Base-by-base conservation (phyloP, 2,113 vertebrate species). In the Neolamprologus toae region DNA sequence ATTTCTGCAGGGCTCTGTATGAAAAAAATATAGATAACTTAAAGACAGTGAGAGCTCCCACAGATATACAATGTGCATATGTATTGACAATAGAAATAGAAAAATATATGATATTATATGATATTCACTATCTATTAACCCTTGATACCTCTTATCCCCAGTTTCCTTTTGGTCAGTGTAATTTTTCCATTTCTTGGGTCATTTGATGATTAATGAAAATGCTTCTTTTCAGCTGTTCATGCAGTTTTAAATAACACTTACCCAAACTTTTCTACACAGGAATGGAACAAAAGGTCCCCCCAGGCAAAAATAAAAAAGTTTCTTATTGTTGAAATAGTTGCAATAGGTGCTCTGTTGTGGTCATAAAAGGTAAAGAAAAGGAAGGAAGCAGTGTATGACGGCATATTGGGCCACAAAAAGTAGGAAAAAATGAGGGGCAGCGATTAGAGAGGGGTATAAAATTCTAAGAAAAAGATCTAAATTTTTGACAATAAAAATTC, bases 61-160 rank as follows among this genome's bases (percentile, higher is more conserved):
- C 31, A 82, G 73, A 87, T 82, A 81, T 85, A 90, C 31, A 31
- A n/a, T 28, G 9, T 45, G n/a, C 19, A 81, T 37, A 63, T 82
- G 83, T 86, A 92, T 51, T 84, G 88, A 90, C 79, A 82, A 71
- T 53, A 47, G 55, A 57, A 82, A 91, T 45, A 89, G 91, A 87
- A 80, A 80, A 90, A 89, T 87, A 49, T 26, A 86, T 47, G 42
- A 45, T 45, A 45, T 45, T 45, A 45, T 45, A 45, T 45, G 42
- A 47, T 47, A 47, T 47, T 47, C 45, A 47, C 45, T 47, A 47
- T 26, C 35, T 23, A 68, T 68, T 40, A 68, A 68, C 63, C 63
- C 63, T 68, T 23, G 35, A 68, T 40, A 68, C 19, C 4, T 37
- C 35, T 21, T 68, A 37, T 40, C 3, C 35, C 63, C 35, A 68